Conservation (phyloP, 1,140 invertebrate species). For the Globodera rostochiensis region DNA sequence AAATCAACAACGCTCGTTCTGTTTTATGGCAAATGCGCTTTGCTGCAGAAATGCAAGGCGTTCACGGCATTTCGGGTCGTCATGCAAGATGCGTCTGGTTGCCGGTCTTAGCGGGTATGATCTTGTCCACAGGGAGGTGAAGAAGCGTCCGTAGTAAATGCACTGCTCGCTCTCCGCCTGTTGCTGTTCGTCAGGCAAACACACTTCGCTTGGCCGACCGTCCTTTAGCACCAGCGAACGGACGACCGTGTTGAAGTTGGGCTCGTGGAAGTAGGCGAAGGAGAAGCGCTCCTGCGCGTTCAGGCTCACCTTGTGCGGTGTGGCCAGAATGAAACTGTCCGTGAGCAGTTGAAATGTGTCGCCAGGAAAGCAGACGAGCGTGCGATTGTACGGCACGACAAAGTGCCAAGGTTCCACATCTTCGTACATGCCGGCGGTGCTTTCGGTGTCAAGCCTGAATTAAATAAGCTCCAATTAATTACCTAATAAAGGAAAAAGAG, state of each 20-base stretch:
- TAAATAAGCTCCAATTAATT: too few species aligned
- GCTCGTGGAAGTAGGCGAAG: conserved; percentile 5
- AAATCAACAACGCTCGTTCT: too few species aligned
- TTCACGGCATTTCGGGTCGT: not conserved
- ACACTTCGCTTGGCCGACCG: not conserved
- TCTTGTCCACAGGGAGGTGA: not conserved
- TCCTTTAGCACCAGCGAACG: not conserved
- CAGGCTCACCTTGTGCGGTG: not conserved
- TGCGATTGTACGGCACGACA: not conserved
- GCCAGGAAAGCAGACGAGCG: not conserved
- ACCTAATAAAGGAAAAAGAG: too few species aligned
- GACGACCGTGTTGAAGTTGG: not conserved
- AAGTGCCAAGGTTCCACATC: not conserved
- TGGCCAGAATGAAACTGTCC: not conserved
- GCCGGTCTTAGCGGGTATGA: not conserved
- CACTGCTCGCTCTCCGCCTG: not conserved
- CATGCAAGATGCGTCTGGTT: not conserved
- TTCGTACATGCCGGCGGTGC: not conserved
- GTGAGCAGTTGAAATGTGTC: not conserved
- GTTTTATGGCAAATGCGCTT: too few species aligned
- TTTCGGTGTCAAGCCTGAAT: not conserved
- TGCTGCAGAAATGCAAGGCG: too few species aligned
- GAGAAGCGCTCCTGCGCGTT: not conserved
- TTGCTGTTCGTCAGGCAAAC: not conserved
- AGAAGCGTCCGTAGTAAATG: not conserved